Percentiles rank a stretch among this genome's conserved stretches.
Conservation (phyloP, 1,140 invertebrate species). For the Helicoverpa armigera region DNA sequence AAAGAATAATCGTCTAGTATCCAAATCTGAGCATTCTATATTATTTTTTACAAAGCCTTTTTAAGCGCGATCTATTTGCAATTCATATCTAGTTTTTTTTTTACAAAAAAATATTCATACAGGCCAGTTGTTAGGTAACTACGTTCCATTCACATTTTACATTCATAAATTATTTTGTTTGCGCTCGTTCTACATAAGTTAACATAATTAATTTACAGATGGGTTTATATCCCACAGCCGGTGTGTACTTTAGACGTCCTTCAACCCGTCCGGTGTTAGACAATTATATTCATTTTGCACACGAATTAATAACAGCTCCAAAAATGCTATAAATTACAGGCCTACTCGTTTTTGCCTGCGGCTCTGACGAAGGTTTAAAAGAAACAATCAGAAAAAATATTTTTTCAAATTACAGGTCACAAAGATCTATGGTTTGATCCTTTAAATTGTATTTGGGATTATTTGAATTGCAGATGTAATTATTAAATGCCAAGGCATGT, state of each 20-base stretch:
- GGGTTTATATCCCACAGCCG: background rate
- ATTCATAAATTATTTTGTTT: conserved; percentile 16
- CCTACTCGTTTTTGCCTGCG: conserved; percentile 20
- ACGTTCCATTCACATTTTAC: no score
- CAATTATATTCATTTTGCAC: conserved; percentile 34
- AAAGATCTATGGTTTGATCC: no score
- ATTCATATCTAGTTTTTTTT: no score
- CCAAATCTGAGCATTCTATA: no score
- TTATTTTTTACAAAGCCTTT: no score
- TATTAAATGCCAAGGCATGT: background rate
- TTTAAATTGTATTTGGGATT: no score
- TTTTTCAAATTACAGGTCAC: background rate
- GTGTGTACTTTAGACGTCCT: background rate
- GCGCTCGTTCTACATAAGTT: background rate
- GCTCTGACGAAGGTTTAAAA: background rate
- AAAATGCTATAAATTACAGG: conserved; percentile 23
- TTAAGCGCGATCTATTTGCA: no score
- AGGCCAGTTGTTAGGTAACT: no score
- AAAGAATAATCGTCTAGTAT: no score
- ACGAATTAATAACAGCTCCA: conserved; percentile 26
- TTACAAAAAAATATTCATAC: no score
- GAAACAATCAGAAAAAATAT: background rate
- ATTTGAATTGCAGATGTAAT: background rate
- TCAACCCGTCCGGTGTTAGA: conserved; percentile 15
- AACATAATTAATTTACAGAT: background rate